phyloP scores from a whole-genome alignment of 2,888 invertebrate genomes.

The Megastigmus dorsalis region DNA sequence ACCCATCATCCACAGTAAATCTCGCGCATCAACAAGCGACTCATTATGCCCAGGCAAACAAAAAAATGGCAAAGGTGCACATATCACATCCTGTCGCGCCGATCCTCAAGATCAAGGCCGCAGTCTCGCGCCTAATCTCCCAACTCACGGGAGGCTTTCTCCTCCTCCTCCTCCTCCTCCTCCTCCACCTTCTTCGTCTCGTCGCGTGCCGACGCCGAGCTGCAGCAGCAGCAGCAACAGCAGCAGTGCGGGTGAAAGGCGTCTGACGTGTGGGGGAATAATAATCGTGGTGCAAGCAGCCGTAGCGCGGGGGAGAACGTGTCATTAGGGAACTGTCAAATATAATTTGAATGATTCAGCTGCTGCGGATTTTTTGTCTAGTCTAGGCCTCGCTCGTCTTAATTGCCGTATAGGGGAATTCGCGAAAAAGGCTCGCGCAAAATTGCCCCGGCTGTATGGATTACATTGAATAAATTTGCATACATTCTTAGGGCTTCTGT shows the following conservation, averaged over 20 bases:
- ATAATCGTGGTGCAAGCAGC: conserved; percentile 25
- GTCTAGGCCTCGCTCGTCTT: too few species aligned
- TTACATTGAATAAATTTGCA: conserved; percentile 29
- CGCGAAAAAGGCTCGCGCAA: too few species aligned
- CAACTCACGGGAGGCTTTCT: neutral
- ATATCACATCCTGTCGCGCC: too few species aligned
- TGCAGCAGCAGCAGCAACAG: too few species aligned
- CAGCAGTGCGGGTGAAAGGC: neutral
- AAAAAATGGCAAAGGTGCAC: neutral
- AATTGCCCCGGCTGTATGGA: conserved; percentile 7
- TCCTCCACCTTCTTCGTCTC: too few species aligned
- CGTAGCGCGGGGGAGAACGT: conserved; percentile 42
- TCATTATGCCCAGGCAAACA: too few species aligned
- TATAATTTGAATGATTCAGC: conserved; percentile 52
- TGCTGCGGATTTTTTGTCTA: neutral
- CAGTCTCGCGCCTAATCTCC: conserved; percentile 21
- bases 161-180: too few species aligned
- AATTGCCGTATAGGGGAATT: neutral
- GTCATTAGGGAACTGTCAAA: conserved; percentile 43
- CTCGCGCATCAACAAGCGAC: too few species aligned
- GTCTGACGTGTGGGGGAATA: conserved; percentile 4
- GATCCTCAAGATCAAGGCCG: conserved; percentile 29
- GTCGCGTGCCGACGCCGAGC: too few species aligned
- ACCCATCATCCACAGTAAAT: too few species aligned
- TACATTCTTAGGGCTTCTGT: neutral